Evolutionary conservation across 1,140 invertebrate genomes (phyloP).

Genomic region (Sycophaga agraensis): DNA sequence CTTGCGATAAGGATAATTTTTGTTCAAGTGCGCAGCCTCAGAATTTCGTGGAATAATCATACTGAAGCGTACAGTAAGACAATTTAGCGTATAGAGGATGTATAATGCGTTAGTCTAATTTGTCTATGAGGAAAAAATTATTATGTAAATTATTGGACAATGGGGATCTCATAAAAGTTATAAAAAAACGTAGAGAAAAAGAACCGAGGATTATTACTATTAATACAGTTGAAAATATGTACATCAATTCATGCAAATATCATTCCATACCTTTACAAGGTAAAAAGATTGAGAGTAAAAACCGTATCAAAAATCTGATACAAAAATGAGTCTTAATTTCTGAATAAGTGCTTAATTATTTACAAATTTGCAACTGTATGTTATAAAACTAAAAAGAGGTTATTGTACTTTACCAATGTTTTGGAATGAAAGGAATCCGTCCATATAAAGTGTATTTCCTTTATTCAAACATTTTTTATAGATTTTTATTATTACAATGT

Average conservation of each 20-base stretch:
- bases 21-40: conserved; percentile 2
- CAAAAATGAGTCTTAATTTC: conserved; percentile 8
- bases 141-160: conserved; percentile 17
- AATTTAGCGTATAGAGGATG: background rate
- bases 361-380: conserved; percentile 7
- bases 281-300: background rate
- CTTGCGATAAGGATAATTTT: background rate
- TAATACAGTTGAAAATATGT: conserved; percentile 1
- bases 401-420: background rate
- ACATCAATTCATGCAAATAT: background rate
- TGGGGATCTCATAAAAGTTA: background rate
- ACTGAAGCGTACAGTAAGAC: no score
- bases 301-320: background rate
- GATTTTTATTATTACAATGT: conserved; percentile 8
- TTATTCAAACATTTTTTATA: conserved; percentile 28
- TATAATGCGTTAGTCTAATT: conserved; percentile 1
- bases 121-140: background rate
- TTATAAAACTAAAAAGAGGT: background rate
- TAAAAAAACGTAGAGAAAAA: background rate
- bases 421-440: background rate
- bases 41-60: no score
- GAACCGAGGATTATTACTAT: background rate
- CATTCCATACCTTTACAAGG: no score
- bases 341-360: background rate
- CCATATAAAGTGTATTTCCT: conserved; percentile 1